These are phyloP conservation scores for Recurvirostra avosetta DNA, from an alignment of 2,113 vertebrate genomes.

Conservation along the genomic window DNA sequence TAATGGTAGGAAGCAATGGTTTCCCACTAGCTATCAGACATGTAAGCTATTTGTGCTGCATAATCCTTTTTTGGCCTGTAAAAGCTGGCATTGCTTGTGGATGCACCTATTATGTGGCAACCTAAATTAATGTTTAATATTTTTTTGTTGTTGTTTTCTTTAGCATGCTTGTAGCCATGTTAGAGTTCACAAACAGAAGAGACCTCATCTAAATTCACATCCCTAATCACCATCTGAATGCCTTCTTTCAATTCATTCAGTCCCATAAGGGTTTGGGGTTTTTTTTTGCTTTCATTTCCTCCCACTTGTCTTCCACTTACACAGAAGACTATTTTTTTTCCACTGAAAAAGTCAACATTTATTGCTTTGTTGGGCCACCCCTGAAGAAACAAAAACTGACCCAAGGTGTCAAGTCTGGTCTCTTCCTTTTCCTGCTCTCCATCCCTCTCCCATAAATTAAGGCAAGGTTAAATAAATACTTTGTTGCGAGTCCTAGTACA, in stretches of 20 bases:
- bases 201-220: not conserved
- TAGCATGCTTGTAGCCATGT: not conserved
- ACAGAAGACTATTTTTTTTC: not conserved
- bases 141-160: not conserved
- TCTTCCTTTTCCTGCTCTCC: constrained; percentile 12
- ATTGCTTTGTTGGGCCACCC: constrained; percentile 14
- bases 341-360: constrained; percentile 10
- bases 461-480: constrained; percentile 17
- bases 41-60: not conserved
- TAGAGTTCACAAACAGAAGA: not conserved
- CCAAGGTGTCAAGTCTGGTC: not conserved
- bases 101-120: not conserved
- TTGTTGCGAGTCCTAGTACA: not conserved
- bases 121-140: not conserved
- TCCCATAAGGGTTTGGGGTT: not conserved
- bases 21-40: not conserved
- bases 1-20: not conserved
- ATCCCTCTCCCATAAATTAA: not conserved
- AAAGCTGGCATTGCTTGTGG: not conserved
- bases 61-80: not conserved
- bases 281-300: constrained; percentile 22
- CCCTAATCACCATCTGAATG: not conserved
- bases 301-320: constrained; percentile 12
- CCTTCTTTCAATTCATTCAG: not conserved
- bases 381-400: constrained; percentile 17